These are phyloP conservation scores for Bombus superbus DNA, from an alignment of 1,140 invertebrate genomes.

Conservation along the genomic window DNA sequence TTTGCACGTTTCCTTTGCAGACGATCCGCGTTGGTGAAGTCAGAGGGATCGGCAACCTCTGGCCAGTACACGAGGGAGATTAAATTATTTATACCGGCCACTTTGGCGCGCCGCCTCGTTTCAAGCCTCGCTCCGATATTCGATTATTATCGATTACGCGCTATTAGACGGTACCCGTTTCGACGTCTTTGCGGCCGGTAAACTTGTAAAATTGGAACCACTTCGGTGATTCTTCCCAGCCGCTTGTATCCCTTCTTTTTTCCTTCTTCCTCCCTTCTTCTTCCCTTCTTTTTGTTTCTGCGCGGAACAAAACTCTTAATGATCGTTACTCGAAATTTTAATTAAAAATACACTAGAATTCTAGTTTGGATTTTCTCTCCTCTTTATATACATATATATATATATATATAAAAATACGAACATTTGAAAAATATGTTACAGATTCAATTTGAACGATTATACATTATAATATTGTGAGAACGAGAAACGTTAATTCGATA, in stretches of 20 bases:
- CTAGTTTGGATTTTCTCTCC: too few relatives aligned
- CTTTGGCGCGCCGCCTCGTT: conserved; percentile 62
- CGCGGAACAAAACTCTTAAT: not conserved
- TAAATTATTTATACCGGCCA: conserved; percentile 69
- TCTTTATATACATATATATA: too few relatives aligned
- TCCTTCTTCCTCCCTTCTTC: not conserved
- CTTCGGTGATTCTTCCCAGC: too few relatives aligned
- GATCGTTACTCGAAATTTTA: too few relatives aligned
- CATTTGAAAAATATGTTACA: too few relatives aligned
- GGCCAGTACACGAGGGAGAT: conserved; percentile 39
- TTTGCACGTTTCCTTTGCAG: conserved; percentile 46
- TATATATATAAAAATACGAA: too few relatives aligned
- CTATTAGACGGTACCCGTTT: conserved; percentile 51
- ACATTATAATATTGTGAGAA: too few relatives aligned
- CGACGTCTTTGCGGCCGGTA: conserved; percentile 28
- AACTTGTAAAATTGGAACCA: conserved; percentile 20
- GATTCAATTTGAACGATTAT: too few relatives aligned
- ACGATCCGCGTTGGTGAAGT: conserved; percentile 36
- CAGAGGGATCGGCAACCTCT: conserved; percentile 64
- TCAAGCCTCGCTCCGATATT: conserved; percentile 47
- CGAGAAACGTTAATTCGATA: too few relatives aligned
- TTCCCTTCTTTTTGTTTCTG: not conserved
- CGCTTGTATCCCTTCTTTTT: not conserved
- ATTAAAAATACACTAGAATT: too few relatives aligned
- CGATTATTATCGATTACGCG: conserved; percentile 68